These are phyloP conservation scores for Pomatorhinus ruficollis DNA, from an alignment of 2,113 vertebrate species.

Conservation along the genomic window DNA sequence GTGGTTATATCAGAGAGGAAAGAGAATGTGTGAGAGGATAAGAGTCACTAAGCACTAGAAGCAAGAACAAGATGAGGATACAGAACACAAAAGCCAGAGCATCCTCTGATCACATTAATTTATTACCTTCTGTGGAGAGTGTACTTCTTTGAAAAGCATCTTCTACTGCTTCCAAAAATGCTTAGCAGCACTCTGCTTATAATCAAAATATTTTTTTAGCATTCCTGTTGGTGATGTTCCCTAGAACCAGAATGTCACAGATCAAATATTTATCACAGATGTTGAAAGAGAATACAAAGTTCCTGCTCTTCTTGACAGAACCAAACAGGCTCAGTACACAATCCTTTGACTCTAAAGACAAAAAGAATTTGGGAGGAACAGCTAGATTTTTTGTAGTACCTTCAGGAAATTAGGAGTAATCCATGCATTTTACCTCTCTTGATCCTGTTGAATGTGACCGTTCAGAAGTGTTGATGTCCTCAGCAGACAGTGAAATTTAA, in stretches of 20 bases:
- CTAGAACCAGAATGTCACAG: background rate
- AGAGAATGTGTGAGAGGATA: background rate
- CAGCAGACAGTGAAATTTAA: background rate
- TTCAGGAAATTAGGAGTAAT: background rate
- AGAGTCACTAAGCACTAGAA: background rate
- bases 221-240: background rate
- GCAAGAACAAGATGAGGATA: background rate
- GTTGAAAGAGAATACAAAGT: conserved; percentile 62
- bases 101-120: background rate
- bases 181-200: background rate
- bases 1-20: background rate
- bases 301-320: background rate
- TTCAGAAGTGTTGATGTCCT: background rate
- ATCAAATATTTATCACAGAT: conserved; percentile 68
- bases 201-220: background rate
- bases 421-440: background rate
- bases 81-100: background rate
- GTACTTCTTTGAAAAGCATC: background rate
- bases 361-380: background rate
- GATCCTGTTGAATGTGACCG: background rate
- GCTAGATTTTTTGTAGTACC: background rate
- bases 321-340: background rate
- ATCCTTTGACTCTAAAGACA: background rate
- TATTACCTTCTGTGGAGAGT: background rate
- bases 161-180: background rate